Conservation (phyloP, 92 coral and sea anemone species). For the Heteractis magnifica region DNA sequence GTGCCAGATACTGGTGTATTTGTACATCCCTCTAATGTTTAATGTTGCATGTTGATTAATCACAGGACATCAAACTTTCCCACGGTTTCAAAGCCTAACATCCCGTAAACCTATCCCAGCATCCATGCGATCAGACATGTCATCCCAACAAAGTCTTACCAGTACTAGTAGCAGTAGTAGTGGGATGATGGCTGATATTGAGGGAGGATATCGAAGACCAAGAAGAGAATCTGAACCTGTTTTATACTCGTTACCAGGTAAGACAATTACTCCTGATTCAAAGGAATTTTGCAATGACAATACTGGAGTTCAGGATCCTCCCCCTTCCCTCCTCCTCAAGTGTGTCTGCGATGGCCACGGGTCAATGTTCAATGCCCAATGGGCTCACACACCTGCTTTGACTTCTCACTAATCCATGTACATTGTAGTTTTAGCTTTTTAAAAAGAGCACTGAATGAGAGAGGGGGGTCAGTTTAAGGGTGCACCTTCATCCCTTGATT, state of each 20-base stretch:
- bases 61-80: slow-evolving; percentile 87
- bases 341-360: too few species aligned
- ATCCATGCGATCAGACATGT: slow-evolving; percentile 69
- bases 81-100: slow-evolving; percentile 72
- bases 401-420: too few species aligned
- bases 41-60: background rate
- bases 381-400: too few species aligned
- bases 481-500: too few species aligned
- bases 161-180: slow-evolving; percentile 98
- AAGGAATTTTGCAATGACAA: too few species aligned
- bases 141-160: slow-evolving; percentile 82
- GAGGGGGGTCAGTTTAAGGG: too few species aligned
- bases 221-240: slow-evolving; percentile 78
- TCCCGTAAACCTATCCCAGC: slow-evolving; percentile 91
- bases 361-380: too few species aligned
- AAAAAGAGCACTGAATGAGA: too few species aligned
- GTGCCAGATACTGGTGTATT: too few species aligned
- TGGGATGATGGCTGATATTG: slow-evolving; percentile 94
- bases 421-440: too few species aligned
- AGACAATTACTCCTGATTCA: background rate
- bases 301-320: background rate
- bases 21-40: background rate
- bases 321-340: too few species aligned
- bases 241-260: slow-evolving; percentile 22
- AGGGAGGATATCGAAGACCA: slow-evolving; percentile 40